Evolutionary conservation across 1,140 invertebrate species (phyloP).

Genomic region (Heterodera carotae): DNA sequence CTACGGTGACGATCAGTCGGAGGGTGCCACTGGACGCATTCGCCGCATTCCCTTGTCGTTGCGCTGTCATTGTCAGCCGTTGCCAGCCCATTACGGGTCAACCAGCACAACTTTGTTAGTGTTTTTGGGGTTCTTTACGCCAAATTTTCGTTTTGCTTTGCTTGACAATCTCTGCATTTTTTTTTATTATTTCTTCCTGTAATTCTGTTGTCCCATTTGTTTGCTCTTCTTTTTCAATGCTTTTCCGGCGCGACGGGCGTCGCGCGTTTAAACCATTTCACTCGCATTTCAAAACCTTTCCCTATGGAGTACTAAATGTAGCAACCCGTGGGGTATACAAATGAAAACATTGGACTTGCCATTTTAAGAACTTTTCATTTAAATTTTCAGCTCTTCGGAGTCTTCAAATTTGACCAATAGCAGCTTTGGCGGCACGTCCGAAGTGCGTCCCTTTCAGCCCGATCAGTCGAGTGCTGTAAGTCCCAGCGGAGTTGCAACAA

Average conservation of each 20-base stretch:
- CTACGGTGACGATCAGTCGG: constrained; percentile 13
- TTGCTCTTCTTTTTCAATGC: too few relatives aligned
- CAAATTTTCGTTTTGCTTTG: neutral
- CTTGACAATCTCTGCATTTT: neutral
- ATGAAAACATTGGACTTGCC: too few relatives aligned
- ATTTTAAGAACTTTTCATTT: neutral
- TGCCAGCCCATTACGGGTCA: constrained; percentile 20
- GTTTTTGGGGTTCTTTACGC: neutral
- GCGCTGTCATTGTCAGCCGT: constrained; percentile 11
- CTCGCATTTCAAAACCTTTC: too few relatives aligned
- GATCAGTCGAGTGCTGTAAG: constrained; percentile 30
- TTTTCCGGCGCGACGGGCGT: too few relatives aligned
- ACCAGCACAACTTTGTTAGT: constrained; percentile 31
- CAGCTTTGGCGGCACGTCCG: constrained; percentile 6
- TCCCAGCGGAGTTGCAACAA: constrained; percentile 25
- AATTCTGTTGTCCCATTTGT: too few relatives aligned
- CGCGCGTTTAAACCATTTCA: too few relatives aligned
- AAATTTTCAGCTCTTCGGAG: constrained; percentile 22
- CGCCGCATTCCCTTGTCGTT: neutral
- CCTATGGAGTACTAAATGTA: too few relatives aligned
- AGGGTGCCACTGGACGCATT: neutral
- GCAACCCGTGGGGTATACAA: too few relatives aligned
- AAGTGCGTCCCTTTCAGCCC: neutral
- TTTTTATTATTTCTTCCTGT: neutral
- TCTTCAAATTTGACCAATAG: constrained; percentile 28